Percentiles rank a stretch among this genome's conserved stretches.
These are phyloP conservation scores for Volucella inanis DNA, from an alignment of 2,888 invertebrate genomes.

Conservation along the genomic window DNA sequence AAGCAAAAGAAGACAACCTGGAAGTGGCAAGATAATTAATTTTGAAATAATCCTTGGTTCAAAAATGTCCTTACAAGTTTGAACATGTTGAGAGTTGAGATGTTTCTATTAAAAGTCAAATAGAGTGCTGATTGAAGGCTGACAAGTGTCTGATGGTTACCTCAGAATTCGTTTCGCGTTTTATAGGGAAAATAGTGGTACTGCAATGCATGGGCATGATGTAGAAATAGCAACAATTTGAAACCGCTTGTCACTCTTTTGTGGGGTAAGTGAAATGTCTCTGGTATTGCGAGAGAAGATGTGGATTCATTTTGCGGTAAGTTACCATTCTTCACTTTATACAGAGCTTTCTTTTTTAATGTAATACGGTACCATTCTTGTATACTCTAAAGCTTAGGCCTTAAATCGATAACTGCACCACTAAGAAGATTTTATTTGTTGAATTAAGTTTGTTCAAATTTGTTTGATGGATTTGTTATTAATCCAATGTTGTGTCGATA, in stretches of 20 bases:
- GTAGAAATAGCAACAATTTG: neutral
- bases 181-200: conserved; percentile 31
- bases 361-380: too few relatives aligned
- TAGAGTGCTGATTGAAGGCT: conserved; percentile 14
- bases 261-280: neutral
- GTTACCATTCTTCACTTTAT: conserved; percentile 2
- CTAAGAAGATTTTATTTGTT: too few relatives aligned
- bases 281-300: conserved; percentile 9
- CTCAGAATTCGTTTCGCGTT: neutral
- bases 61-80: conserved; percentile 42
- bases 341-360: neutral
- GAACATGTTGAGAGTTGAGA: conserved; percentile 40
- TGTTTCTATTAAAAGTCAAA: neutral
- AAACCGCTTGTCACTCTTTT: neutral
- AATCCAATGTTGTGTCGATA: too few relatives aligned
- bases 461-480: too few relatives aligned
- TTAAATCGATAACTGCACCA: too few relatives aligned
- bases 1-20: conserved; percentile 45
- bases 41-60: neutral
- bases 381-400: too few relatives aligned
- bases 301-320: neutral
- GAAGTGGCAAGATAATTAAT: neutral
- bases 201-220: neutral
- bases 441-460: too few relatives aligned
- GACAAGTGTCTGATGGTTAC: conserved; percentile 39